Evolutionary conservation across 2,797 vertebrate genomes (phyloP).

Genomic region (Hapalemur alaotrensis): DNA sequence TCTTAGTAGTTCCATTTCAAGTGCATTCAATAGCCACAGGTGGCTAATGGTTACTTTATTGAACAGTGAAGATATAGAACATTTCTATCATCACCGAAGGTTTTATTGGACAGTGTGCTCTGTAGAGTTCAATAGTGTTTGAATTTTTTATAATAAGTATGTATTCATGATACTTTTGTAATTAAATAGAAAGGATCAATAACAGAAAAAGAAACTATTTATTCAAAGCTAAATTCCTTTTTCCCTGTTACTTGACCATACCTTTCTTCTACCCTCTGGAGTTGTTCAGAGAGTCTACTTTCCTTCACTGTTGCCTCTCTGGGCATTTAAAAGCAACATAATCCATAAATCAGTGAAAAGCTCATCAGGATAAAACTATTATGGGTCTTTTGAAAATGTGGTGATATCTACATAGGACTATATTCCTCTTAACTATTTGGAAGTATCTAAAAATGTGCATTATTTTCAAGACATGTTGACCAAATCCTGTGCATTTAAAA

Average conservation of each 20-base stretch:
- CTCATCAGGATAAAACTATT: conserved; percentile 13
- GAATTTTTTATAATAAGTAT: conserved; percentile 49
- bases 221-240: background rate
- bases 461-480: conserved; percentile 46
- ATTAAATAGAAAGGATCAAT: conserved; percentile 53
- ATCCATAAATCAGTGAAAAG: conserved; percentile 3
- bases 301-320: background rate
- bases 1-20: conserved; percentile 29
- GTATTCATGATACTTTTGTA: conserved; percentile 54
- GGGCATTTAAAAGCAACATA: conserved; percentile 19
- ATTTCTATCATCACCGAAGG: conserved; percentile 45
- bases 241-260: background rate
- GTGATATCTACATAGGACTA: background rate
- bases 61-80: background rate
- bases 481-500: conserved; percentile 22
- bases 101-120: conserved; percentile 22
- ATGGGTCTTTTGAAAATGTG: conserved; percentile 4
- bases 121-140: conserved; percentile 39
- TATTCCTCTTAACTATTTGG: background rate
- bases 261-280: background rate
- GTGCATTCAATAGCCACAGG: conserved; percentile 21
- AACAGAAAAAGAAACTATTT: conserved; percentile 32
- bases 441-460: background rate
- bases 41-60: conserved; percentile 41
- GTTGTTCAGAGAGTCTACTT: background rate